Conservation (phyloP, 1,140 invertebrate genomes). For the Drosophila sucinea region DNA sequence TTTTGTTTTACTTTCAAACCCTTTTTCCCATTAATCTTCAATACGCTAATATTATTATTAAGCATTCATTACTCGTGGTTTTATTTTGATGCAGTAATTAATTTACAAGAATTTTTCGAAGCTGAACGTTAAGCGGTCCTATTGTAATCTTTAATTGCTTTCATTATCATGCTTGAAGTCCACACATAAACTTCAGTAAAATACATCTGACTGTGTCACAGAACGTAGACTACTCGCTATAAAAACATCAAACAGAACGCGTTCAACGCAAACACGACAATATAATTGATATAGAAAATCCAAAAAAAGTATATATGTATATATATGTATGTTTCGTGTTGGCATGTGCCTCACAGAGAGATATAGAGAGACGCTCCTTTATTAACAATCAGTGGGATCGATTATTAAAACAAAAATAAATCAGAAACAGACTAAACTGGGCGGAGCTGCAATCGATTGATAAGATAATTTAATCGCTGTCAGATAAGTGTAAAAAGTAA, state of each 20-base stretch:
- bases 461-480: constrained; percentile 4
- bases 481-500: neutral
- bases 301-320: neutral
- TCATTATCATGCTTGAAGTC: neutral
- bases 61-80: too few relatives aligned
- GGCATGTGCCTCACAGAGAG: neutral
- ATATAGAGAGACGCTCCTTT: neutral
- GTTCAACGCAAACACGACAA: neutral
- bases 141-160: neutral
- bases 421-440: neutral
- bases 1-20: too few relatives aligned
- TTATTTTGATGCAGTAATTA: too few relatives aligned
- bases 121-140: too few relatives aligned
- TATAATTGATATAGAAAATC: neutral
- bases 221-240: neutral
- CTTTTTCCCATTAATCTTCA: too few relatives aligned
- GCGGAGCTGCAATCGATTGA: neutral
- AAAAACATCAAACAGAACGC: constrained; percentile 5
- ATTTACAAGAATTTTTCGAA: too few relatives aligned
- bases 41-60: too few relatives aligned
- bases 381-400: neutral
- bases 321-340: neutral
- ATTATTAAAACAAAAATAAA: neutral
- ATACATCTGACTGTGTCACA: neutral
- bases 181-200: neutral